Evolutionary conservation across 1,140 invertebrate species (phyloP).

Genomic region (Melitaea cinxia): DNA sequence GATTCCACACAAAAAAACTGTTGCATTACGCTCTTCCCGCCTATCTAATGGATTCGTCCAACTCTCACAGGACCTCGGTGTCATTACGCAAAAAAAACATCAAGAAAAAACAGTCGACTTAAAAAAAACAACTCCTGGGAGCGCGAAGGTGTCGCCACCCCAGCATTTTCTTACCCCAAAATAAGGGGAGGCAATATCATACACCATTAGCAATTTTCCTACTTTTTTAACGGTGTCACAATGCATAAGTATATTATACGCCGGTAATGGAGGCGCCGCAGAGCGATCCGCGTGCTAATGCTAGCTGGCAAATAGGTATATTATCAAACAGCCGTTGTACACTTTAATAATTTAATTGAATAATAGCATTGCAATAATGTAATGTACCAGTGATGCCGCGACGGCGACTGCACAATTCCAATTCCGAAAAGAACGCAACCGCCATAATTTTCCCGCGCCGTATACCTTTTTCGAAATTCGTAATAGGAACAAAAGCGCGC

Average conservation of each 20-base stretch:
- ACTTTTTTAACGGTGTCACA: conserved; percentile 79
- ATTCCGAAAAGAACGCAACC: conserved; percentile 63
- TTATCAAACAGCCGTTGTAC: conserved; percentile 40
- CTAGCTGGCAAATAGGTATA: no score
- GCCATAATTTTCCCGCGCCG: conserved; percentile 70
- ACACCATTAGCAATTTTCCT: conserved; percentile 79
- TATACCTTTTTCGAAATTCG: conserved; percentile 75
- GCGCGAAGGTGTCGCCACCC: conserved; percentile 75
- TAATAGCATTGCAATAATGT: conserved; percentile 48
- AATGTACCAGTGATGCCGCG: conserved; percentile 41
- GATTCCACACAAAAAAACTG: conserved; percentile 57
- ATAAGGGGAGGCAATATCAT: conserved; percentile 79
- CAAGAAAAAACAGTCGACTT: conserved; percentile 55
- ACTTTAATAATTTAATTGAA: conserved; percentile 68
- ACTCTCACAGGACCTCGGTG: conserved; percentile 75
- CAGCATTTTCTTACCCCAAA: conserved; percentile 73
- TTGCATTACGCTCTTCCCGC: conserved; percentile 77
- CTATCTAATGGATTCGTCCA: conserved; percentile 79
- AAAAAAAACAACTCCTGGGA: conserved; percentile 75
- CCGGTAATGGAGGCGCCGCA: conserved; percentile 27
- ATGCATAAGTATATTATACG: conserved; percentile 64
- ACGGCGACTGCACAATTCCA: conserved; percentile 47
- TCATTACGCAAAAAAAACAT: conserved; percentile 77
- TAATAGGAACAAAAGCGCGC: conserved; percentile 75
- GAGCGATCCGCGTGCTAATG: no score